Conservation (phyloP, 1,140 invertebrate species). For the Stenopsyche tienmushanensis region DNA sequence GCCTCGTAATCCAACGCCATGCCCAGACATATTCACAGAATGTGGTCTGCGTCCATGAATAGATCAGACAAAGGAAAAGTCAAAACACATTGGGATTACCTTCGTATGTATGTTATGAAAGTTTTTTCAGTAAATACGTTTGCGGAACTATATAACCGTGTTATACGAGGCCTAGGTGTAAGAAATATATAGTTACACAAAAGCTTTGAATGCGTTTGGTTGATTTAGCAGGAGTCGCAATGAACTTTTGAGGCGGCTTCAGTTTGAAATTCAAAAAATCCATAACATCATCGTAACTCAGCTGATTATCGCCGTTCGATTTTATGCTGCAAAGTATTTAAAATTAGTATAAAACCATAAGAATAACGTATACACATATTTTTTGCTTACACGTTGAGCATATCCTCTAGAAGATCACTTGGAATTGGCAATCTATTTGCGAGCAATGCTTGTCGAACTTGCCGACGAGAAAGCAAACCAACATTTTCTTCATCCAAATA, state of each 20-base stretch:
- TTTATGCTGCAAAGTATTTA: constrained; percentile 27
- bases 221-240: constrained; percentile 29
- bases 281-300: constrained; percentile 25
- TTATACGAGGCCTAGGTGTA: no score
- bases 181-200: constrained; percentile 14
- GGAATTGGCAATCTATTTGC: constrained; percentile 67
- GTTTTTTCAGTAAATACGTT: no score
- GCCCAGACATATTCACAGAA: no score
- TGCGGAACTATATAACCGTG: no score
- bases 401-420: constrained; percentile 64
- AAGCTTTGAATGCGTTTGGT: constrained; percentile 27
- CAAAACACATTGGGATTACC: no score
- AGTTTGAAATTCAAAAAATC: constrained; percentile 35
- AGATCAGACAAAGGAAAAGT: no score
- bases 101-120: no score
- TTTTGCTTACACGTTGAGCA: constrained; percentile 65
- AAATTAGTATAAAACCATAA: constrained; percentile 1
- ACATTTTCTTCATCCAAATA: constrained; percentile 61
- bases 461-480: constrained; percentile 57
- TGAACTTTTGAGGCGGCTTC: constrained; percentile 30
- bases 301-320: constrained; percentile 2
- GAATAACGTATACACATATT: background rate
- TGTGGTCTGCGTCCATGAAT: no score
- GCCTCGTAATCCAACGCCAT: no score
- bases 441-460: constrained; percentile 62